These are phyloP conservation scores for Eulimnadia texana DNA, from an alignment of 1,140 invertebrate genomes.

Conservation along the genomic window DNA sequence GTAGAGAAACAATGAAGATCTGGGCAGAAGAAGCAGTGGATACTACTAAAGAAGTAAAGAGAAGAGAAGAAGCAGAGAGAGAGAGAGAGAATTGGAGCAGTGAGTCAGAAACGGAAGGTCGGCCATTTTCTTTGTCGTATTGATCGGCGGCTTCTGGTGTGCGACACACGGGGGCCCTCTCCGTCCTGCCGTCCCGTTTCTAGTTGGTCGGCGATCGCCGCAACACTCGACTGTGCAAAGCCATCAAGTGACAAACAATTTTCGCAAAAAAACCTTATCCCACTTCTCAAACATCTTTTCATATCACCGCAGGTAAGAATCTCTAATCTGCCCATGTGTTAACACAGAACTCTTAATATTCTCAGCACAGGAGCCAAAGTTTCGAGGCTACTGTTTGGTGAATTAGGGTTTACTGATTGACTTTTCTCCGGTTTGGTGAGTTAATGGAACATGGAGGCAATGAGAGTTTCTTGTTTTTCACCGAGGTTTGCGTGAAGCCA, in stretches of 20 bases:
- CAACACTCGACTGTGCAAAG: background rate
- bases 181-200: background rate
- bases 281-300: too few relatives aligned
- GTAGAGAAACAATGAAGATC: background rate
- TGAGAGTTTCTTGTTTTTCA: background rate
- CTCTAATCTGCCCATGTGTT: too few relatives aligned
- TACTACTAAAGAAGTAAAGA: too few relatives aligned
- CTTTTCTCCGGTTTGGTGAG: too few relatives aligned
- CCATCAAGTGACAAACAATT: background rate
- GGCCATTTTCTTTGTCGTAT: background rate
- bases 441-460: background rate
- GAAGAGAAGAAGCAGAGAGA: too few relatives aligned
- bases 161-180: background rate
- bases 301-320: too few relatives aligned
- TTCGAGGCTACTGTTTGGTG: too few relatives aligned
- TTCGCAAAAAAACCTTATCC: background rate
- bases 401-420: too few relatives aligned
- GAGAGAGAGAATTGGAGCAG: too few relatives aligned
- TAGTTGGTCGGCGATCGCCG: background rate
- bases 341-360: too few relatives aligned
- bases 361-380: too few relatives aligned
- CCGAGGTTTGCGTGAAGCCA: background rate
- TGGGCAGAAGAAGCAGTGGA: background rate
- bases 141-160: background rate
- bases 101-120: background rate